phyloP scores from a whole-genome alignment of 1,140 invertebrate genomes.

The Drosophila nannoptera region DNA sequence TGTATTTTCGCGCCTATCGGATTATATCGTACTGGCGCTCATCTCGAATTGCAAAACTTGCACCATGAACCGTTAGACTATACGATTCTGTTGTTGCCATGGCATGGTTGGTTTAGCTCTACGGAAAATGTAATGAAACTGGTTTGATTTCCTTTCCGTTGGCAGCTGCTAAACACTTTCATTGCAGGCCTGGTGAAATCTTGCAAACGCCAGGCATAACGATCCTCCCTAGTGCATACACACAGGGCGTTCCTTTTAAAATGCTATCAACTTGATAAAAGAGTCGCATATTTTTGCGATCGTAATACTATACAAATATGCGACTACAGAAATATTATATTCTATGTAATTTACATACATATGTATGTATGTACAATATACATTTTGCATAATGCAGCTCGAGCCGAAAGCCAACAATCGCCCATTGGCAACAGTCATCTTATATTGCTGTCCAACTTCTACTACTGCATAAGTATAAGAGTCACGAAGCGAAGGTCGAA shows the following conservation, averaged over 20 bases:
- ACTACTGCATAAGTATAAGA: neutral
- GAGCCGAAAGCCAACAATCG: neutral
- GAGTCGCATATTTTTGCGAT: conserved; percentile 6
- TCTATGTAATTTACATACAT: neutral
- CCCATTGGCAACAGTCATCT: neutral
- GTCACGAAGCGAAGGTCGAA: neutral
- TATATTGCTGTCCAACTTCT: neutral
- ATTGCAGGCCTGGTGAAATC: neutral
- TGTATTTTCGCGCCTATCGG: neutral
- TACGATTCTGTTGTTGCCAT: neutral
- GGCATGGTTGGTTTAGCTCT: neutral
- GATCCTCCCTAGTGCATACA: neutral
- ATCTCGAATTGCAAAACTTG: neutral
- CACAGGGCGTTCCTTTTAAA: conserved; percentile 3
- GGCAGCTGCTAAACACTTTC: conserved; percentile 26
- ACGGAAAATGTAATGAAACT: conserved; percentile 20
- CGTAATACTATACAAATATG: neutral
- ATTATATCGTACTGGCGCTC: neutral
- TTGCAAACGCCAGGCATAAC: neutral
- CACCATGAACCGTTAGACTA: neutral
- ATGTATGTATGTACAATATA: neutral
- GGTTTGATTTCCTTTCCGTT: conserved; percentile 9
- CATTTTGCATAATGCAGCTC: neutral
- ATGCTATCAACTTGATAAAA: conserved; percentile 1
- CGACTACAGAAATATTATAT: neutral